Conservation (phyloP, 1,140 invertebrate species). For the Drosophila busckii region DNA sequence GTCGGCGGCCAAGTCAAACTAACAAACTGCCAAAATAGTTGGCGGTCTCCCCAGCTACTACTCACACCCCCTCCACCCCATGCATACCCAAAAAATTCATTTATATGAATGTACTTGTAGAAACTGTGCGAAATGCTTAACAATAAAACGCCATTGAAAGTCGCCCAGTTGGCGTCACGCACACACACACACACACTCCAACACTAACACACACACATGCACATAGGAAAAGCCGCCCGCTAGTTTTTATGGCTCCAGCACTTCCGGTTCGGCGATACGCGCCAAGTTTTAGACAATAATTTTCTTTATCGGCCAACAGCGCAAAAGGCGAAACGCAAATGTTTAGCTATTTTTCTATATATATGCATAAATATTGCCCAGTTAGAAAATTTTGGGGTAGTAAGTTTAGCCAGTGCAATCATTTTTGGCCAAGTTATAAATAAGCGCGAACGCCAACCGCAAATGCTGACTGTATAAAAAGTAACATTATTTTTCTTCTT, state of each 20-base stretch:
- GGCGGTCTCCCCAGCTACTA: too few species aligned
- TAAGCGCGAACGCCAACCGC: conserved; percentile 27
- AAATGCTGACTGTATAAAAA: conserved; percentile 41
- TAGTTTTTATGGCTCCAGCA: conserved; percentile 59
- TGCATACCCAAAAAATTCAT: conserved; percentile 2
- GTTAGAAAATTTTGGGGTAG: background rate
- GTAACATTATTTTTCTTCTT: conserved; percentile 53
- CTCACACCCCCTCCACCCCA: background rate
- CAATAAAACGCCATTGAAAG: conserved; percentile 64
- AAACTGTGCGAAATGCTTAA: conserved; percentile 60
- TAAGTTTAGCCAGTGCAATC: conserved; percentile 5
- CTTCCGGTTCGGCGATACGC: conserved; percentile 62
- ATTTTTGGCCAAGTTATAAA: conserved; percentile 53
- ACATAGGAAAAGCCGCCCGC: conserved; percentile 36
- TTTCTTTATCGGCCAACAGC: conserved; percentile 48
- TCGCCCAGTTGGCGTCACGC: conserved; percentile 46
- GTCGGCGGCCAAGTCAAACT: conserved; percentile 54
- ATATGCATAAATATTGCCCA: too few species aligned
- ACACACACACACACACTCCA: conserved; percentile 11
- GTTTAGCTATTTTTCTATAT: conserved; percentile 34
- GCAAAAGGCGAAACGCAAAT: conserved; percentile 55
- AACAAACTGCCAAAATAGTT: conserved; percentile 71
- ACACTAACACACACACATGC: conserved; percentile 1
- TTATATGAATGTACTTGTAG: conserved; percentile 5
- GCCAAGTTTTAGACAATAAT: conserved; percentile 72